Percentiles rank a stretch among this genome's conserved stretches.
Evolutionary conservation across 1,140 invertebrate genomes (phyloP).

Genomic region (Lepidurus arcticus): DNA sequence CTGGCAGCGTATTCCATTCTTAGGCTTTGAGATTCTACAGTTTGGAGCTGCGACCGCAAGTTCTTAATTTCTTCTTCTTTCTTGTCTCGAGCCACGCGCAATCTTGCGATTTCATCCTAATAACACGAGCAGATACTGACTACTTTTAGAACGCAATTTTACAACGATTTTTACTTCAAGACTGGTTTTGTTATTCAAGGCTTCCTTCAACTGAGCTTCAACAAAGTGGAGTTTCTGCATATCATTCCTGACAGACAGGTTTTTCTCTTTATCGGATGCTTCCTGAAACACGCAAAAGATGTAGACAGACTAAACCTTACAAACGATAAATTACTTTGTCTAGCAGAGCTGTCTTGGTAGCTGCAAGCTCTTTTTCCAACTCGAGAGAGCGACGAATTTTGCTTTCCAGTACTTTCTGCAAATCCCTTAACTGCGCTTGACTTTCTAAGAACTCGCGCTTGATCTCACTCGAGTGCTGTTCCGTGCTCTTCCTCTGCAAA

Average conservation of each 20-base stretch:
- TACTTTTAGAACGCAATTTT: too few relatives aligned
- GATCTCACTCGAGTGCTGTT: neutral
- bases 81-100: neutral
- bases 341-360: neutral
- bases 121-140: neutral
- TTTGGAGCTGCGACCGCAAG: neutral
- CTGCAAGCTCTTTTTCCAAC: neutral
- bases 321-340: neutral
- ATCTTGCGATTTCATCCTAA: neutral
- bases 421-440: neutral
- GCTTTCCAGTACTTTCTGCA: neutral
- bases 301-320: neutral
- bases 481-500: neutral
- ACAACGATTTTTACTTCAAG: neutral
- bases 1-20: neutral
- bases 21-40: neutral
- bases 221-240: conserved; percentile 6
- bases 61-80: neutral
- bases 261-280: neutral
- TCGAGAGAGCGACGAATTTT: neutral
- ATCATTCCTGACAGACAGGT: neutral
- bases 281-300: neutral
- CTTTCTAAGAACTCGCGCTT: neutral
- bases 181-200: neutral
- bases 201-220: neutral